A percentile compares a stretch with the other conserved stretches of the same genome.
Evolutionary conservation across 1,140 invertebrate species (phyloP).

Genomic region (Calephelis nemesis): DNA sequence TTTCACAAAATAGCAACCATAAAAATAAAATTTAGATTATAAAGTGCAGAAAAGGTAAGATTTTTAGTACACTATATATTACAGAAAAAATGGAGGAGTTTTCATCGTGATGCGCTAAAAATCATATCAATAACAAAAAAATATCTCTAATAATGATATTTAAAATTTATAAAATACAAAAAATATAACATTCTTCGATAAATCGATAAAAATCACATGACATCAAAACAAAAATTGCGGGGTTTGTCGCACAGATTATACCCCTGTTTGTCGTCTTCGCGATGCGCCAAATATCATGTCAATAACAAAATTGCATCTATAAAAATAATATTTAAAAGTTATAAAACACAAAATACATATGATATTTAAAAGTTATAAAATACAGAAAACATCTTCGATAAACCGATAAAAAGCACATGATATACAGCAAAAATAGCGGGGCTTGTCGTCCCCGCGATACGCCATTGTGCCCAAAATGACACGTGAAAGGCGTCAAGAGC

Average conservation of each 20-base stretch:
- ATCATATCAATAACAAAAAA: too few species aligned
- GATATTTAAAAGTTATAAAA: too few species aligned
- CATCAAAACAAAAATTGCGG: conserved; percentile 56
- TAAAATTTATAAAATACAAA: too few species aligned
- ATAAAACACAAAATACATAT: conserved; percentile 1
- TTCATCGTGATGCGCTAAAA: conserved; percentile 50
- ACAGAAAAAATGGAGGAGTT: too few species aligned
- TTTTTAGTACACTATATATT: too few species aligned
- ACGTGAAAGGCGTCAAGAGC: conserved; percentile 74
- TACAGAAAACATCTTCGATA: conserved; percentile 38
- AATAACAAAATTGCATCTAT: too few species aligned
- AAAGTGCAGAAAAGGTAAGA: too few species aligned
- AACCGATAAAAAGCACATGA: conserved; percentile 63
- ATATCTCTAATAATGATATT: too few species aligned
- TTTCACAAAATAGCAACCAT: too few species aligned
- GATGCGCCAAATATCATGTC: conserved; percentile 49
- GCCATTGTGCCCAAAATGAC: conserved; percentile 75
- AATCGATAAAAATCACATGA: conserved; percentile 63
- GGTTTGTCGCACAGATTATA: too few species aligned
- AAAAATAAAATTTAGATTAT: too few species aligned
- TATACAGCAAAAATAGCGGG: conserved; percentile 60
- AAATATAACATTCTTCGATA: conserved; percentile 44
- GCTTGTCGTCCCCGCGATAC: conserved; percentile 47
- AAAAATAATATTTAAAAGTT: too few species aligned
- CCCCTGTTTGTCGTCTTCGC: conserved; percentile 46